These are phyloP conservation scores for Nebria brevicollis DNA, from an alignment of 2,888 invertebrate genomes.

Conservation along the genomic window DNA sequence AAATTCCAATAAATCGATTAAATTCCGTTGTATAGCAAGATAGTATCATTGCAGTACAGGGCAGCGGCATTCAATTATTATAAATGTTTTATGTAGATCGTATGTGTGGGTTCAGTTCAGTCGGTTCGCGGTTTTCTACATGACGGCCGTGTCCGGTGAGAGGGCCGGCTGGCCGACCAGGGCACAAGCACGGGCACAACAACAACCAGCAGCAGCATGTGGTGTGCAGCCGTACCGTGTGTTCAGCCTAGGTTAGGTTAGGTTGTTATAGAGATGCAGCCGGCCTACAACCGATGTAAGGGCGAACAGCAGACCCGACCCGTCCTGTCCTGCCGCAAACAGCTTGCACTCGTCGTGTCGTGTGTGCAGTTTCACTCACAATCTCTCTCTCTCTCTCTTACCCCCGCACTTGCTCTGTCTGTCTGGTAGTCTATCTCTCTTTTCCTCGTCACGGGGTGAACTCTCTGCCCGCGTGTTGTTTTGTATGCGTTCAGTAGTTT, in stretches of 20 bases:
- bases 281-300: constrained; percentile 33
- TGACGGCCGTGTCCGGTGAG: neutral
- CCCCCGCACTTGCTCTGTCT: constrained; percentile 15
- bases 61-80: neutral
- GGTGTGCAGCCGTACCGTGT: constrained; percentile 32
- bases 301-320: constrained; percentile 27
- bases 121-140: neutral
- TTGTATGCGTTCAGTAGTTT: constrained; percentile 12
- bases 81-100: neutral
- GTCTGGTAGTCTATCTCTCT: constrained; percentile 18
- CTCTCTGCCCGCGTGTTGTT: constrained; percentile 14
- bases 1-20: neutral
- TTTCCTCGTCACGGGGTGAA: constrained; percentile 20
- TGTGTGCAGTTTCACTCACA: constrained; percentile 31
- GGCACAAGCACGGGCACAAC: constrained; percentile 19
- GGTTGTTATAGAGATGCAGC: constrained; percentile 32
- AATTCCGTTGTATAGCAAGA: neutral
- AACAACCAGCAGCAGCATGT: constrained; percentile 23
- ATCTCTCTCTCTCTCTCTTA: constrained; percentile 31
- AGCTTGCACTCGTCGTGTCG: constrained; percentile 43
- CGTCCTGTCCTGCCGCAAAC: constrained; percentile 34
- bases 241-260: constrained; percentile 36
- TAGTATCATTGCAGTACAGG: neutral
- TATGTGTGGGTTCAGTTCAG: neutral
- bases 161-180: constrained; percentile 11